Percentiles rank a stretch among this genome's conserved stretches.
These are phyloP conservation scores for Spodoptera picta DNA, from an alignment of 2,888 invertebrate genomes.

Conservation along the genomic window DNA sequence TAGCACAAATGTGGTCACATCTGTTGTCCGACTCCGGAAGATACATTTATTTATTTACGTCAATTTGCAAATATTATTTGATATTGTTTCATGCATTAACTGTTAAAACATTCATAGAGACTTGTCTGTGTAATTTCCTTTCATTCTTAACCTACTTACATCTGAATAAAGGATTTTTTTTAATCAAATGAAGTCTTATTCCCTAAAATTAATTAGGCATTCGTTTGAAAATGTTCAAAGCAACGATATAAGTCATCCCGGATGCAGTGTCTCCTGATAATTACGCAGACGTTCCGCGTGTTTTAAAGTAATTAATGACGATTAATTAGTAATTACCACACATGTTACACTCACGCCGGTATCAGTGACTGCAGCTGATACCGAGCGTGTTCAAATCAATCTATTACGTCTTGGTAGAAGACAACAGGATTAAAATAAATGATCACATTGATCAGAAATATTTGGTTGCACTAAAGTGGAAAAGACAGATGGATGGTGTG, in stretches of 20 bases:
- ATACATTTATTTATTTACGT: conserved; percentile 38
- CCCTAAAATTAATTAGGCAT: not conserved
- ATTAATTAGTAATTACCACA: conserved; percentile 38
- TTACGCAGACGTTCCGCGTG: conserved; percentile 31
- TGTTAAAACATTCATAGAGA: no score
- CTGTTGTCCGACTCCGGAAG: conserved; percentile 31
- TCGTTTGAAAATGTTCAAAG: not conserved
- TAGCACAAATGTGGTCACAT: conserved; percentile 42
- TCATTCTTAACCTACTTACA: no score
- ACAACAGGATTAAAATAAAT: conserved; percentile 32
- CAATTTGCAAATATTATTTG: conserved; percentile 23
- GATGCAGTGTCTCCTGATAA: conserved; percentile 25
- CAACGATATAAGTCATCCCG: conserved; percentile 1
- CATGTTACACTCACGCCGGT: conserved; percentile 24
- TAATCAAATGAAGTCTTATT: not conserved
- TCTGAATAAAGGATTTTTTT: no score
- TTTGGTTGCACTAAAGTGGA: conserved; percentile 2
- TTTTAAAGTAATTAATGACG: conserved; percentile 27
- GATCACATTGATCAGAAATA: conserved; percentile 18
- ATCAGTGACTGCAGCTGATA: conserved; percentile 34
- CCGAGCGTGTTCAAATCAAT: conserved; percentile 36
- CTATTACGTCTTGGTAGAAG: conserved; percentile 27
- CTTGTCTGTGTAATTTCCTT: no score
- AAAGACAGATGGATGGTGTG: not conserved
- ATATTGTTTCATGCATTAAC: conserved; percentile 2